Evolutionary conservation across 1,140 invertebrate species (phyloP).

Genomic region (Drosophila biarmipes): DNA sequence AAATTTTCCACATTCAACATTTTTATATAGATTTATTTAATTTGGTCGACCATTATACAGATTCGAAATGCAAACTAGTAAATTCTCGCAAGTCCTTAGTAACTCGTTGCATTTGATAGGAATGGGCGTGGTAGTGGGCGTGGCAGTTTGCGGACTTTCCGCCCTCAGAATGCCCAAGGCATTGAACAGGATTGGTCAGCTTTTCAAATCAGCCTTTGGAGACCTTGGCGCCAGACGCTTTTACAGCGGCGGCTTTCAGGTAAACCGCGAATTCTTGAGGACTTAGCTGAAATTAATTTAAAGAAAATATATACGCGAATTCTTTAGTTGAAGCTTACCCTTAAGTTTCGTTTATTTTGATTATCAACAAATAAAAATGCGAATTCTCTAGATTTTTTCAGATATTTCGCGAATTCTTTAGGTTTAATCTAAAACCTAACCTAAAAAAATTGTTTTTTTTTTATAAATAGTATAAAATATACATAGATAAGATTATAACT

Average conservation of each 20-base stretch:
- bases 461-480: too few relatives aligned
- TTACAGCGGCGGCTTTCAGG: constrained; percentile 17
- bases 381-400: too few relatives aligned
- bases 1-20: not conserved
- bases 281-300: too few relatives aligned
- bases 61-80: constrained; percentile 10
- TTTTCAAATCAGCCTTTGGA: constrained; percentile 4
- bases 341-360: too few relatives aligned
- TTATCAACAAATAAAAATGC: too few relatives aligned
- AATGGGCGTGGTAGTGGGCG: constrained; percentile 9
- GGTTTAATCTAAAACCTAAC: too few relatives aligned
- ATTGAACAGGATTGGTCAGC: not conserved
- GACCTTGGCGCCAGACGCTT: not conserved
- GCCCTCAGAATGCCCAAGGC: constrained; percentile 3
- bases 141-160: constrained; percentile 1
- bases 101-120: not conserved
- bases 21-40: not conserved
- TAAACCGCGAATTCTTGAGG: not conserved
- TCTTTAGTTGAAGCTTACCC: not conserved
- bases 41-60: not conserved
- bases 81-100: not conserved
- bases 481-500: too few relatives aligned
- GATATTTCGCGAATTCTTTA: not conserved
- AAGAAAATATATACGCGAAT: too few relatives aligned
- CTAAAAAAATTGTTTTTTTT: too few relatives aligned